Evolutionary conservation across 2,113 vertebrate genomes (phyloP).

Genomic region (Psephotus haematonotus): DNA sequence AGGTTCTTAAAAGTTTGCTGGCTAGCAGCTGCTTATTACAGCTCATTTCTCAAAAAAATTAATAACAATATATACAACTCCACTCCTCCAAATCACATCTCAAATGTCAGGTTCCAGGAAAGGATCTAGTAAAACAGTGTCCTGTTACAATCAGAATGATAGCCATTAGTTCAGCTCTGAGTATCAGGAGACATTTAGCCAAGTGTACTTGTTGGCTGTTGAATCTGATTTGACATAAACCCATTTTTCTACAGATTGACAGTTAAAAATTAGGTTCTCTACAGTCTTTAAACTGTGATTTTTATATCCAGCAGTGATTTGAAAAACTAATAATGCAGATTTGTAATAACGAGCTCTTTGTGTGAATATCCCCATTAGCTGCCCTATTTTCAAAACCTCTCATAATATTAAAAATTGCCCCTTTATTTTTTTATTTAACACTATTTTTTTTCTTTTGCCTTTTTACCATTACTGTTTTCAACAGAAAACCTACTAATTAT

Average conservation of each 20-base stretch:
- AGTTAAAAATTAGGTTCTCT: not conserved
- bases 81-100: not conserved
- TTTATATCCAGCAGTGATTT: slow-evolving; percentile 2
- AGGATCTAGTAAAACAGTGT: not conserved
- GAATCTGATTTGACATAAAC: not conserved
- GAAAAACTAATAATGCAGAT: slow-evolving; percentile 48
- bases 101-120: not conserved
- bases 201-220: not conserved
- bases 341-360: slow-evolving; percentile 34
- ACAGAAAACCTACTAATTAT: slow-evolving; percentile 46
- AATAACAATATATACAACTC: not conserved
- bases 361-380: slow-evolving; percentile 2
- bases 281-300: slow-evolving; percentile 21
- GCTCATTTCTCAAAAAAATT: not conserved
- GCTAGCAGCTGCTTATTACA: not conserved
- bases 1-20: not conserved
- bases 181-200: slow-evolving; percentile 9
- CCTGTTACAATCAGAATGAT: not conserved
- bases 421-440: not conserved
- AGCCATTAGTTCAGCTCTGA: slow-evolving; percentile 34
- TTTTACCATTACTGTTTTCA: slow-evolving; percentile 17
- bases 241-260: not conserved
- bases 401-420: not conserved
- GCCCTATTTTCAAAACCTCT: slow-evolving; percentile 8
- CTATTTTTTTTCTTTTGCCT: not conserved